Conservation (phyloP, 2,888 invertebrate species). For the Neoitamus cyanurus region DNA sequence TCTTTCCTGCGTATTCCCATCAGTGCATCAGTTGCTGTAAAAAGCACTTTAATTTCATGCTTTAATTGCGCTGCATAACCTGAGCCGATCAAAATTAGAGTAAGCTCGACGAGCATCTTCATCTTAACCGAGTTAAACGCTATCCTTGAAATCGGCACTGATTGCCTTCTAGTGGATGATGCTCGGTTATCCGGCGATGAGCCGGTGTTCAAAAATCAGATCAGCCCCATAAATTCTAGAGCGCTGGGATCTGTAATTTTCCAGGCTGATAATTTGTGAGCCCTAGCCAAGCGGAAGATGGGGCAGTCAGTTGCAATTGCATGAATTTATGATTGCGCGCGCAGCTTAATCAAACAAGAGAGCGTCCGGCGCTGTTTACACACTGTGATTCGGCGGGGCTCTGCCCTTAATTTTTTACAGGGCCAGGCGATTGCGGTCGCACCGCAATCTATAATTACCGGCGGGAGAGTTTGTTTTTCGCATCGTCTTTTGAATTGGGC, state of each 20-base stretch:
- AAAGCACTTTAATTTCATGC: slow-evolving; percentile 28
- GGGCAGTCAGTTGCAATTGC: slow-evolving; percentile 8
- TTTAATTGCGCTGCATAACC: slow-evolving; percentile 20
- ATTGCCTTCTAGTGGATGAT: neutral
- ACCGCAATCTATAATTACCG: slow-evolving; percentile 17
- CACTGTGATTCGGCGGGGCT: neutral
- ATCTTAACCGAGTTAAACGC: neutral
- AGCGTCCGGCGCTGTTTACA: neutral
- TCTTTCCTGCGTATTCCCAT: neutral
- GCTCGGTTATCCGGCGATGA: neutral
- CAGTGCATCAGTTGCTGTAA: slow-evolving; percentile 30
- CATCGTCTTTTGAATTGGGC: slow-evolving; percentile 20
- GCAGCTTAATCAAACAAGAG: slow-evolving; percentile 34
- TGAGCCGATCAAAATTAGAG: slow-evolving; percentile 20
- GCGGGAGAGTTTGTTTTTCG: slow-evolving; percentile 33
- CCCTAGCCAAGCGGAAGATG: slow-evolving; percentile 8
- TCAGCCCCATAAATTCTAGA: slow-evolving; percentile 32
- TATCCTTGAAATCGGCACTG: neutral
- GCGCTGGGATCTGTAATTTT: slow-evolving; percentile 20
- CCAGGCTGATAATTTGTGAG: slow-evolving; percentile 2
- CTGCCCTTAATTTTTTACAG: slow-evolving; percentile 11
- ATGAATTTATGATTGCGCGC: slow-evolving; percentile 32
- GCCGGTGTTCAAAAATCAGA: slow-evolving; percentile 2
- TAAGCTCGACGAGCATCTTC: neutral
- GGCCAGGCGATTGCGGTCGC: slow-evolving; percentile 1